Conservation (phyloP, 2,113 vertebrate species). For the Austrofundulus limnaeus region DNA sequence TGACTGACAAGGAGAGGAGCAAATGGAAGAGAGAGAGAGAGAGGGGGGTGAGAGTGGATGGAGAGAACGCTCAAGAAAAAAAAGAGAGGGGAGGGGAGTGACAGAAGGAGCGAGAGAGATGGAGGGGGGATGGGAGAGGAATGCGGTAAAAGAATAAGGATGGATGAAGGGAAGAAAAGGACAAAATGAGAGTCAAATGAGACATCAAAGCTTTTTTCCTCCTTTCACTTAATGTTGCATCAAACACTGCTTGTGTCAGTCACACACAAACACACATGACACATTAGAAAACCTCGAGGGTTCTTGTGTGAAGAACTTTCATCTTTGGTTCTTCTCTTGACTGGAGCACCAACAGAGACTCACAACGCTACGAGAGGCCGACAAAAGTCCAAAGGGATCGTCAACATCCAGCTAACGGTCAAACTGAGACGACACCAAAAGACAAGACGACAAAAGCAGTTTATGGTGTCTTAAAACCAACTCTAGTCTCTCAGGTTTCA, state of each 20-base stretch:
- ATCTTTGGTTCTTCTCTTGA: too few relatives aligned
- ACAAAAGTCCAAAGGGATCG: too few relatives aligned
- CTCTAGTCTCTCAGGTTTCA: too few relatives aligned
- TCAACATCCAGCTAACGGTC: too few relatives aligned
- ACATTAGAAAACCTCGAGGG: constrained; percentile 12
- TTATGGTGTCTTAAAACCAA: too few relatives aligned
- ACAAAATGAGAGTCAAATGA: constrained; percentile 23
- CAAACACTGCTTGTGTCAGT: constrained; percentile 4
- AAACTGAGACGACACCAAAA: too few relatives aligned
- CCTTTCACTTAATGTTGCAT: constrained; percentile 9
- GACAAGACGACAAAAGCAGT: too few relatives aligned
- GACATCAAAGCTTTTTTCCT: constrained; percentile 9
- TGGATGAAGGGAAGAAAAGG: constrained; percentile 40
- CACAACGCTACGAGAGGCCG: neutral
- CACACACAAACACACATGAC: constrained; percentile 20
- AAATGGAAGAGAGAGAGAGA: constrained; percentile 43
- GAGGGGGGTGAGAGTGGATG: constrained; percentile 31
- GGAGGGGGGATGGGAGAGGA: constrained; percentile 69
- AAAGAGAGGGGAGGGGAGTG: constrained; percentile 20
- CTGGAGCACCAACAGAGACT: neutral
- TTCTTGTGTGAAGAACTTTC: constrained; percentile 35
- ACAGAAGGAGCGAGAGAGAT: constrained; percentile 29
- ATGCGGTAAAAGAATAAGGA: constrained; percentile 70
- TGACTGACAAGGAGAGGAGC: constrained; percentile 69
- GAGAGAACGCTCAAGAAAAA: constrained; percentile 39